Evolutionary conservation across 2,797 vertebrate species (phyloP), one percentile per base, ranked within the genome.

Genomic region (Lacerta bilineata): DNA sequence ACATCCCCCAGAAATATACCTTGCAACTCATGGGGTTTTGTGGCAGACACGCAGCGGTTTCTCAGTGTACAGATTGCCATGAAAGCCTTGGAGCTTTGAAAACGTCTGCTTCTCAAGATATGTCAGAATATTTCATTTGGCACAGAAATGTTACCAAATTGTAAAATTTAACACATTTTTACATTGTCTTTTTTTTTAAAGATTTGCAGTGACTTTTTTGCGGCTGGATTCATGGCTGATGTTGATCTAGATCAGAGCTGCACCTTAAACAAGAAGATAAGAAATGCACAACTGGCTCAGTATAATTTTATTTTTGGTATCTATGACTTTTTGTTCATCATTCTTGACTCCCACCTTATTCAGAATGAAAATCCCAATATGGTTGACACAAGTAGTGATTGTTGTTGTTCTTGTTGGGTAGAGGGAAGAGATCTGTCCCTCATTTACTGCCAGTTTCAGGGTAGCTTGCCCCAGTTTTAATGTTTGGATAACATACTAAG

Each of bases 221-320:
- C 98, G 88, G 98, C 97, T 80, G 98, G 98, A 80, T 98, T 99
- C 95, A 99, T 98, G 98, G 97, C 98, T 0, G 98, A 99, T 2
- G 97, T 97, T 90, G 98, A 99, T 91, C 94, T 99, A 46, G 98
- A 99, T 95, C 98, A 97, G 5, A 93, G 98, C 8, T 98, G 98
- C 92, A 98, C 98, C 3, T 96, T 99, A 50, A 99, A 98, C 96
- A 98, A 98, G 97, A 99, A 99, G 95, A 99, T 99, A 77, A 97
- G 98, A 87, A 99, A 99, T 20, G 98, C 98, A 18, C 99, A 99
- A 93, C 95, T 99, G 96, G 98, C 98, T 69, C 98, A 99, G 71
- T 99, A 98, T 91, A 99, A 99, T 96, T 99, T 99, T 87, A 99
- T 99, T 92, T 96, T 99, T 36, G 99, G 99, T 99, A 97, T 97